Evolutionary conservation across 2,113 vertebrate species (phyloP).

Genomic region (Gobio gobio): DNA sequence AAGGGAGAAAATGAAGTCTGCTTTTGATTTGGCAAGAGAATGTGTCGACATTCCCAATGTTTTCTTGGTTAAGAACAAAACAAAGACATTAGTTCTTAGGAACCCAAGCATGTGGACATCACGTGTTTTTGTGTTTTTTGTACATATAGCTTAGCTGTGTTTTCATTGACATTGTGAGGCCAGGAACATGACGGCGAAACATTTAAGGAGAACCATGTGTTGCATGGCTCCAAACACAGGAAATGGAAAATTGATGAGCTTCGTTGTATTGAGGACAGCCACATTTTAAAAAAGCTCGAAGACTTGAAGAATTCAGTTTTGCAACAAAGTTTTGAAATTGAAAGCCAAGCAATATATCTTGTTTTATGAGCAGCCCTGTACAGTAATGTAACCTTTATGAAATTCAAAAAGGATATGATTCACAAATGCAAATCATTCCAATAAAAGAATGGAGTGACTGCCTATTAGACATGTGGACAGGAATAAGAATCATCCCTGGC

Average conservation of each 20-base stretch:
- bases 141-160: constrained; percentile 15
- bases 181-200: constrained; percentile 13
- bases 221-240: constrained; percentile 18
- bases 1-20: constrained; percentile 42
- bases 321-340: background rate
- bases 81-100: background rate
- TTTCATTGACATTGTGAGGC: constrained; percentile 14
- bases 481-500: background rate
- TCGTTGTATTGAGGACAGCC: background rate
- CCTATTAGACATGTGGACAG: background rate
- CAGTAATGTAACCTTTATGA: background rate
- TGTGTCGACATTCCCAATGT: constrained; percentile 21
- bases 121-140: background rate
- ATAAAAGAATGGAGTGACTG: background rate
- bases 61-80: constrained; percentile 54
- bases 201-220: constrained; percentile 44
- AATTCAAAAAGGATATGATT: background rate
- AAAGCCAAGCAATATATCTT: background rate
- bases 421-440: background rate
- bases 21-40: constrained; percentile 40
- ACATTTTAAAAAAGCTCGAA: constrained; percentile 8
- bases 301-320: constrained; percentile 23
- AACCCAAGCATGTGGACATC: constrained; percentile 25
- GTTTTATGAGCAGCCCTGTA: background rate
- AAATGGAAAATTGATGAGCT: constrained; percentile 38